Evolutionary conservation across 2,888 invertebrate genomes (phyloP).

Genomic region (Iselma pallidipennis): DNA sequence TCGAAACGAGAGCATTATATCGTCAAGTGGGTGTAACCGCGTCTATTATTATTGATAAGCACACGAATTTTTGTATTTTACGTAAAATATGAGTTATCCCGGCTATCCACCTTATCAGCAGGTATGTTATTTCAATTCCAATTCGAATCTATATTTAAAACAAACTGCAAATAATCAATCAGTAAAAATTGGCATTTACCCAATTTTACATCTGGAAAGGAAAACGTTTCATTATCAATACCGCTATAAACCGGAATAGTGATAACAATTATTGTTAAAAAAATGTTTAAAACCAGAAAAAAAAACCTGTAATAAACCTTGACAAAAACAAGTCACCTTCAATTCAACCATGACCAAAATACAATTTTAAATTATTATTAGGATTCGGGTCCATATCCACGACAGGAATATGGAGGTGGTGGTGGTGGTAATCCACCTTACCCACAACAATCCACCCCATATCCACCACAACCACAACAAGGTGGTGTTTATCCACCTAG

Average conservation of each 20-base stretch:
- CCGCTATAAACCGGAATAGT: not conserved
- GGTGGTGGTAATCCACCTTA: constrained; percentile 49
- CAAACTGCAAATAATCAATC: not conserved
- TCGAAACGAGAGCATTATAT: not conserved
- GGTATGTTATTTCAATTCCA: constrained; percentile 35
- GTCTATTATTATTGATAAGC: not conserved
- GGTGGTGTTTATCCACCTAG: constrained; percentile 49
- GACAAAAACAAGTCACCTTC: too few species aligned
- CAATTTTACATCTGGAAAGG: not conserved
- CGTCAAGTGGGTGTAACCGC: not conserved
- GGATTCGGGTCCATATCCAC: constrained; percentile 38
- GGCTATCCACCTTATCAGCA: constrained; percentile 48
- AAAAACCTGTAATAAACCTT: not conserved
- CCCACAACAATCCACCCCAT: constrained; percentile 47
- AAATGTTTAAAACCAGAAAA: not conserved
- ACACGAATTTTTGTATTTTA: constrained; percentile 1
- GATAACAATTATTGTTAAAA: not conserved
- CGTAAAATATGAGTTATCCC: constrained; percentile 49
- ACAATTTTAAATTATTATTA: constrained; percentile 28
- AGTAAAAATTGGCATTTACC: not conserved
- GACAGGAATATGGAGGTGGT: too few species aligned
- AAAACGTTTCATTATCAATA: not conserved
- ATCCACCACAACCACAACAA: constrained; percentile 34
- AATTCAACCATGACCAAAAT: too few species aligned
- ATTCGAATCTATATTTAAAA: not conserved